A percentile compares a stretch with the other conserved stretches of the same genome.
phyloP scores from a whole-genome alignment of 2,888 invertebrate species.

The Euproctis similis region DNA sequence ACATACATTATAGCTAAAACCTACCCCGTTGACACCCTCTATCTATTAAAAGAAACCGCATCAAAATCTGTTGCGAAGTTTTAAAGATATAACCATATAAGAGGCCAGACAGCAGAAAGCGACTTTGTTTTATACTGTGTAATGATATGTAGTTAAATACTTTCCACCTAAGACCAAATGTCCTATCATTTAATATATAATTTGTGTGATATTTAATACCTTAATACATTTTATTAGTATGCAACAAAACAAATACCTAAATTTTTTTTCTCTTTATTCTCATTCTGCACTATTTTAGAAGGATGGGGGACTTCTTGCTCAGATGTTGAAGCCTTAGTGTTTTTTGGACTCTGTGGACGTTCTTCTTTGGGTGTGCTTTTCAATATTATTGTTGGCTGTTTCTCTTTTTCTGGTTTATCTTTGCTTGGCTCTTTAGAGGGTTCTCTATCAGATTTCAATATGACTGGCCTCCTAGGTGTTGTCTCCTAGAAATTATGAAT shows the following conservation, averaged over 20 bases:
- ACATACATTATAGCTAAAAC: too few species aligned
- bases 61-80: too few species aligned
- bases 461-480: conserved; percentile 55
- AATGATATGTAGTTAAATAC: too few species aligned
- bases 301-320: conserved; percentile 51
- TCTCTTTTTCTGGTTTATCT: conserved; percentile 63
- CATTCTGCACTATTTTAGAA: conserved; percentile 68
- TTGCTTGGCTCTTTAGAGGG: conserved; percentile 45
- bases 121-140: too few species aligned
- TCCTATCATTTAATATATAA: too few species aligned
- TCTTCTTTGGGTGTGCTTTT: conserved; percentile 75
- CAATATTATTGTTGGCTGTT: conserved; percentile 80
- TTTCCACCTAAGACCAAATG: too few species aligned
- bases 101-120: too few species aligned
- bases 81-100: too few species aligned
- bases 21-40: too few species aligned
- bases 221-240: not conserved
- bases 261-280: conserved; percentile 63
- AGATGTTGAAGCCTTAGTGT: conserved; percentile 36
- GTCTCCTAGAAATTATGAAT: too few species aligned
- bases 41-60: too few species aligned
- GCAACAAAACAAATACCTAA: not conserved
- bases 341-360: conserved; percentile 78
- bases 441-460: conserved; percentile 69
- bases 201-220: too few species aligned